Conservation (phyloP, 23 tunicate species). For the Ascidia mentula region DNA sequence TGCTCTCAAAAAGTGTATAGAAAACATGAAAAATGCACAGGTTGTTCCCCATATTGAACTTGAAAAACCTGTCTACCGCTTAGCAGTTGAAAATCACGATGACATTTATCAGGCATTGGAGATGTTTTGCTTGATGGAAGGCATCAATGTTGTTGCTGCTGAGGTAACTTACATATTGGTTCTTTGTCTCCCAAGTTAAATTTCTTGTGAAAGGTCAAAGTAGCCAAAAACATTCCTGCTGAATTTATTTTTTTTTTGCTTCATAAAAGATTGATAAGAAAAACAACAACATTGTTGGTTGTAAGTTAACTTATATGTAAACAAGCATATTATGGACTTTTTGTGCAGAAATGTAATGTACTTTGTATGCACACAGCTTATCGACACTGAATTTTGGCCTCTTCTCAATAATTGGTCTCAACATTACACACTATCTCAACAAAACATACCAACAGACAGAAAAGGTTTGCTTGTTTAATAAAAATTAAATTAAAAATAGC, state of each 20-base stretch:
- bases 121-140: not conserved
- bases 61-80: not conserved
- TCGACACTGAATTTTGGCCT: slow-evolving; percentile 45
- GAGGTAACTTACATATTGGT: no score
- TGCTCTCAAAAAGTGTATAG: not conserved
- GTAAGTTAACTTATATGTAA: no score
- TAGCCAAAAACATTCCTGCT: no score
- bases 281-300: no score
- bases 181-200: no score
- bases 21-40: not conserved
- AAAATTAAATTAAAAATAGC: not conserved
- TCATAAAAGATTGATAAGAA: no score
- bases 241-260: no score
- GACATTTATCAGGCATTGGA: not conserved
- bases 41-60: not conserved
- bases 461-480: not conserved
- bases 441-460: not conserved
- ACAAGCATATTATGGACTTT: no score
- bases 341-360: no score
- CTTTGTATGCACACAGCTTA: slow-evolving; percentile 8
- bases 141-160: not conserved
- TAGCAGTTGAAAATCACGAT: not conserved
- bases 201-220: no score
- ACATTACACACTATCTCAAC: not conserved
- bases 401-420: slow-evolving; percentile 37